A percentile compares a stretch with the other conserved stretches of the same genome.
Conservation (phyloP, 2,888 invertebrate genomes). For the Andrena camellia region DNA sequence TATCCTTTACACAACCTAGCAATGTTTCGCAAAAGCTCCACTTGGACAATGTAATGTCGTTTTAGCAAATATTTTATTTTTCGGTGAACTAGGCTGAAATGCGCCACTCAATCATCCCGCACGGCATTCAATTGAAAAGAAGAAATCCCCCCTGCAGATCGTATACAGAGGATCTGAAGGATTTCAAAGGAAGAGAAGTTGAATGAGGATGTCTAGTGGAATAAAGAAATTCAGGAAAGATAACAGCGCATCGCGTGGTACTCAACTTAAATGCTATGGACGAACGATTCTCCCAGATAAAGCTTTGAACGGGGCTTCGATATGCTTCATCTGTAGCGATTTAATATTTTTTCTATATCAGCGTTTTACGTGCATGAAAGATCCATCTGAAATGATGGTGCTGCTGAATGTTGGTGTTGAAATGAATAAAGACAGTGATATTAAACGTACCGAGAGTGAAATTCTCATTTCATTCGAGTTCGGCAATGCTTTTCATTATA, state of each 20-base stretch:
- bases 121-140: not conserved
- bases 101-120: not conserved
- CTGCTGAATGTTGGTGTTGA: too few relatives aligned
- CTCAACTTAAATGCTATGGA: conserved; percentile 11
- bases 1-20: too few relatives aligned
- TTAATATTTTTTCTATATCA: not conserved
- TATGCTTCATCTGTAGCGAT: not conserved
- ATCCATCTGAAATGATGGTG: too few relatives aligned
- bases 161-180: not conserved
- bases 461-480: too few relatives aligned
- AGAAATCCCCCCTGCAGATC: conserved; percentile 1
- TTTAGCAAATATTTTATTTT: too few relatives aligned
- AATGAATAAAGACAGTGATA: not conserved
- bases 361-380: not conserved
- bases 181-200: not conserved
- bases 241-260: not conserved
- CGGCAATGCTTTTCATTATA: too few relatives aligned
- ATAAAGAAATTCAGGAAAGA: conserved; percentile 10
- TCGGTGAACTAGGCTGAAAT: not conserved
- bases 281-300: not conserved
- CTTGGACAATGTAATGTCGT: too few relatives aligned
- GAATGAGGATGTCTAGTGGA: not conserved
- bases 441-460: not conserved
- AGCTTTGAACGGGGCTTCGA: not conserved
- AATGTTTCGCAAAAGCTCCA: too few relatives aligned